Evolutionary conservation across 1,140 invertebrate genomes (phyloP).

Genomic region (Vanessa atalanta): DNA sequence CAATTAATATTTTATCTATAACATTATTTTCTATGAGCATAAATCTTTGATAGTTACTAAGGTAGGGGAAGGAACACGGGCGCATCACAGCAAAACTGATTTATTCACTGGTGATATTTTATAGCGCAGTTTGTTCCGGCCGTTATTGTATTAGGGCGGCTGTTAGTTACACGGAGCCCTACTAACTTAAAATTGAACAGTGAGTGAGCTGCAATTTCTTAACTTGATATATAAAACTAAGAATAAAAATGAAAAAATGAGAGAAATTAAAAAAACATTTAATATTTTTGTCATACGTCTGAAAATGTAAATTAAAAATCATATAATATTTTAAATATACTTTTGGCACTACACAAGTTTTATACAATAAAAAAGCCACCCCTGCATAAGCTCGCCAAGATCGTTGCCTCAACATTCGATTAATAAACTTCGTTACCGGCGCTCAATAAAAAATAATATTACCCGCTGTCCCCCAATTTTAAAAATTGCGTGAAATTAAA

Average conservation of each 20-base stretch:
- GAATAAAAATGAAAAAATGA: too few species aligned
- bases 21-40: conserved; percentile 67
- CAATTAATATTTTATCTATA: conserved; percentile 76
- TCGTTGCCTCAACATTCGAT: conserved; percentile 38
- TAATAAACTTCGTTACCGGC: conserved; percentile 62
- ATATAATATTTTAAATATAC: too few species aligned
- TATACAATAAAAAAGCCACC: conserved; percentile 13
- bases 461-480: conserved; percentile 69
- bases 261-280: too few species aligned
- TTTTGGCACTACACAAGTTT: neutral
- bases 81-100: conserved; percentile 77
- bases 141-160: conserved; percentile 83
- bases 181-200: neutral
- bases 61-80: conserved; percentile 51
- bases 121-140: conserved; percentile 82
- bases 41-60: conserved; percentile 68
- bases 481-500: conserved; percentile 80
- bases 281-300: too few species aligned
- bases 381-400: conserved; percentile 21
- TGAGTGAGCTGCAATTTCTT: too few species aligned
- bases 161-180: conserved; percentile 64
- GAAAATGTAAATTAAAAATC: too few species aligned
- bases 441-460: conserved; percentile 73
- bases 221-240: neutral
- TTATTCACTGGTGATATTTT: conserved; percentile 83